Conservation (phyloP, 1,140 invertebrate species). For the Steinernema feltiae region DNA sequence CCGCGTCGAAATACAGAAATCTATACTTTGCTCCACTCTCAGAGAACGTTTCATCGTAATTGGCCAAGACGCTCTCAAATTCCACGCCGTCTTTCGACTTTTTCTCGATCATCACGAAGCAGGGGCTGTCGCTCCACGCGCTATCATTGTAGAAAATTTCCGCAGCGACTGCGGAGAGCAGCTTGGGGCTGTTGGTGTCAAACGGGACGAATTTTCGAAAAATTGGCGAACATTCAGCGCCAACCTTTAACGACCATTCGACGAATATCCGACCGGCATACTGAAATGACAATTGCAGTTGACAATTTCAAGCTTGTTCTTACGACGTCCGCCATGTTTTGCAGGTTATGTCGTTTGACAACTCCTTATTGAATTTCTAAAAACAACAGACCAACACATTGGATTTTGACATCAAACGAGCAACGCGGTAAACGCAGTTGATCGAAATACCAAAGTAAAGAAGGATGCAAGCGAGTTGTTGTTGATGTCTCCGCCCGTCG, state of each 20-base stretch:
- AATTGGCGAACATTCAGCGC: background rate
- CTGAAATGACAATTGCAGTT: too few relatives aligned
- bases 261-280: background rate
- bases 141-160: background rate
- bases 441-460: too few relatives aligned
- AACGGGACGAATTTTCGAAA: background rate
- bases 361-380: too few relatives aligned
- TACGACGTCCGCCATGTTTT: too few relatives aligned
- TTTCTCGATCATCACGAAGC: background rate
- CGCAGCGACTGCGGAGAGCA: background rate
- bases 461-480: too few relatives aligned
- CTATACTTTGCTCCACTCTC: background rate
- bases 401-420: too few relatives aligned
- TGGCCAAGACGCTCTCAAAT: background rate
- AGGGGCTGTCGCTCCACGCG: background rate
- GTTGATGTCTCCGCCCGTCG: too few relatives aligned
- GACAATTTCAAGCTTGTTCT: too few relatives aligned
- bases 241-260: background rate
- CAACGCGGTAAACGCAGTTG: too few relatives aligned
- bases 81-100: background rate
- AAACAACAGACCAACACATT: too few relatives aligned
- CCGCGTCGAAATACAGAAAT: background rate
- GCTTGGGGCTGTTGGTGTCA: background rate
- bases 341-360: too few relatives aligned
- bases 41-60: background rate